A percentile compares a stretch with the other conserved stretches of the same genome.
phyloP scores from a whole-genome alignment of 2,797 vertebrate genomes.

The Myotis findleyi region DNA sequence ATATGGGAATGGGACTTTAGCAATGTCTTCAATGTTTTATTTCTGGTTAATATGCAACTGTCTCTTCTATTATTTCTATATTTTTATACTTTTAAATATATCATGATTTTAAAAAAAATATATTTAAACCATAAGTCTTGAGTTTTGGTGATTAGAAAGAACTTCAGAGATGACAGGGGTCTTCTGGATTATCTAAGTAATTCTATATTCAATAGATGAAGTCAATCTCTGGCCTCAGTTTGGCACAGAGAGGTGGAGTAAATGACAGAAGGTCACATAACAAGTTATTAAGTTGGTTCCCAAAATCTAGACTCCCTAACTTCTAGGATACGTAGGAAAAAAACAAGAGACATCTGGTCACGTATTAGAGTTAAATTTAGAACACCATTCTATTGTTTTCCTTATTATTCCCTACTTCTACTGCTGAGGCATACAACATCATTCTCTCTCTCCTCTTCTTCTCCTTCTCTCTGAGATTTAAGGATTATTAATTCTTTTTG shows the following conservation, averaged over 20 bases:
- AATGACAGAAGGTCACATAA: not conserved
- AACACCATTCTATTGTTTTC: not conserved
- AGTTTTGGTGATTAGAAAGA: not conserved
- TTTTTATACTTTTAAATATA: slow-evolving; percentile 15
- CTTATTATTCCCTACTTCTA: not conserved
- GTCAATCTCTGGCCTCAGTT: not conserved
- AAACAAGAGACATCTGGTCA: not conserved
- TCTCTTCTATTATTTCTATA: slow-evolving; percentile 3
- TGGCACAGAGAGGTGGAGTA: not conserved
- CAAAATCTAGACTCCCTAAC: not conserved
- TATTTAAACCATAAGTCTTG: not conserved
- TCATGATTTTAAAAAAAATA: not conserved
- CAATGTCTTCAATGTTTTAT: not conserved
- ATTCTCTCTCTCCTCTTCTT: not conserved
- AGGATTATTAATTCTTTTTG: slow-evolving; percentile 14
- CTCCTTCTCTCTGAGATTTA: not conserved
- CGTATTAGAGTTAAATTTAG: not conserved
- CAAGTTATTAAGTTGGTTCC: not conserved
- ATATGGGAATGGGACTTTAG: not conserved
- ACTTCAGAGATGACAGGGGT: not conserved
- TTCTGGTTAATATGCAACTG: not conserved
- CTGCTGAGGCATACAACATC: not conserved
- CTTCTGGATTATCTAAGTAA: not conserved
- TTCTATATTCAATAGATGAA: not conserved
- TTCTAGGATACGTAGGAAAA: not conserved